phyloP scores from a whole-genome alignment of 1,140 invertebrate genomes.

The Saccostrea cuccullata region DNA sequence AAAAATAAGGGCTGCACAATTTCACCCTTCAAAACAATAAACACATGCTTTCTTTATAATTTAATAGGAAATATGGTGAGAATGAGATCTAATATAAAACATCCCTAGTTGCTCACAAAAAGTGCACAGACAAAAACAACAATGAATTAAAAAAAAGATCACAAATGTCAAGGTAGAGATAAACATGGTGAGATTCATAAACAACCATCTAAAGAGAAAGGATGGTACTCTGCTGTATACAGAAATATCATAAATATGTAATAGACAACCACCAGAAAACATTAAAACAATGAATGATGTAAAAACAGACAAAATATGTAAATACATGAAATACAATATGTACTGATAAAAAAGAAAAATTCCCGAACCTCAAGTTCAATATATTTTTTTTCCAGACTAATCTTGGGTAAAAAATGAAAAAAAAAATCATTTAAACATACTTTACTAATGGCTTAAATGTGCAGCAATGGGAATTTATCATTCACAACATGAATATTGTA shows the following conservation, averaged over 20 bases:
- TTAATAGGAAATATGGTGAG: neutral
- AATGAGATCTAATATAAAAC: neutral
- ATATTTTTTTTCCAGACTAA: no score
- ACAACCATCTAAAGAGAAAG: neutral
- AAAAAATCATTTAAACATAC: no score
- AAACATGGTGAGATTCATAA: no score
- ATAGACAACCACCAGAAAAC: no score
- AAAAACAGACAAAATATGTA: no score
- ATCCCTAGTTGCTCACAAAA: slow-evolving; percentile 5
- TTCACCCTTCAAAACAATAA: neutral
- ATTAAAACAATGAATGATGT: no score
- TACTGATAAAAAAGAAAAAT: no score
- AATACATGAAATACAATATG: no score
- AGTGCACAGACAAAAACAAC: neutral
- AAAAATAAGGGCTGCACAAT: no score
- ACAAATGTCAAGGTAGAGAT: neutral
- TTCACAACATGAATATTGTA: neutral
- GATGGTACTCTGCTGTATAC: neutral
- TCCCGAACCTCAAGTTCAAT: no score
- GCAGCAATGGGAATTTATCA: neutral
- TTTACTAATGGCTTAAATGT: neutral
- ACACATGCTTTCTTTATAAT: neutral
- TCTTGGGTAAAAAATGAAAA: no score
- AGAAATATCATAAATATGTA: neutral
- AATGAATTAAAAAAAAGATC: neutral